A percentile compares a stretch with the other conserved stretches of the same genome.
Conservation (phyloP, 2,888 invertebrate species). For the Lottia scabra region DNA sequence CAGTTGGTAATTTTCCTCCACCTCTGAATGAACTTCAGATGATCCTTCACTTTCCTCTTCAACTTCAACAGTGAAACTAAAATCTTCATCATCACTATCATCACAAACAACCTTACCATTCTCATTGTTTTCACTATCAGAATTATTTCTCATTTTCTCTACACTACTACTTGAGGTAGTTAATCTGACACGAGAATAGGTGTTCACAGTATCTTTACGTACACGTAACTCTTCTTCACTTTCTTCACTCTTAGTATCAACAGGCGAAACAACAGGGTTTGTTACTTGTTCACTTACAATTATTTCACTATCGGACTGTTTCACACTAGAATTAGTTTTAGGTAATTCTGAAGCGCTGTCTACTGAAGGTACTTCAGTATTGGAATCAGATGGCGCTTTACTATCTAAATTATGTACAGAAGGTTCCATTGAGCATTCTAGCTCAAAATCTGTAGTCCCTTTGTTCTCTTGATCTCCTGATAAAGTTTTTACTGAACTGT, state of each 20-base stretch:
- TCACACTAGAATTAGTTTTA: not conserved
- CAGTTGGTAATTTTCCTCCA: not conserved
- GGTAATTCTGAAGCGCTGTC: not conserved
- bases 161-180: not conserved
- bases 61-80: slow-evolving; percentile 12
- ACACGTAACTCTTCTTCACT: slow-evolving; percentile 14
- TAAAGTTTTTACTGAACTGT: no score
- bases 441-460: no score
- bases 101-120: slow-evolving; percentile 6
- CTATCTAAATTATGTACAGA: not conserved
- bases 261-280: no score
- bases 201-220: slow-evolving; percentile 23
- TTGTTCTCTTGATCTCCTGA: no score
- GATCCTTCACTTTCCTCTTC: slow-evolving; percentile 18
- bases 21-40: not conserved
- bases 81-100: slow-evolving; percentile 12
- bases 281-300: no score
- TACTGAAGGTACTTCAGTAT: not conserved
- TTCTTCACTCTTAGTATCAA: slow-evolving; percentile 9
- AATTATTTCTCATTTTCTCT: not conserved
- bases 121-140: not conserved
- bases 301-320: no score
- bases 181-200: slow-evolving; percentile 19
- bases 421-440: not conserved
- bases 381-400: not conserved